A percentile compares a stretch with the other conserved stretches of the same genome.
Evolutionary conservation across 1,140 invertebrate genomes (phyloP).

Genomic region (Lepidurus packardi): DNA sequence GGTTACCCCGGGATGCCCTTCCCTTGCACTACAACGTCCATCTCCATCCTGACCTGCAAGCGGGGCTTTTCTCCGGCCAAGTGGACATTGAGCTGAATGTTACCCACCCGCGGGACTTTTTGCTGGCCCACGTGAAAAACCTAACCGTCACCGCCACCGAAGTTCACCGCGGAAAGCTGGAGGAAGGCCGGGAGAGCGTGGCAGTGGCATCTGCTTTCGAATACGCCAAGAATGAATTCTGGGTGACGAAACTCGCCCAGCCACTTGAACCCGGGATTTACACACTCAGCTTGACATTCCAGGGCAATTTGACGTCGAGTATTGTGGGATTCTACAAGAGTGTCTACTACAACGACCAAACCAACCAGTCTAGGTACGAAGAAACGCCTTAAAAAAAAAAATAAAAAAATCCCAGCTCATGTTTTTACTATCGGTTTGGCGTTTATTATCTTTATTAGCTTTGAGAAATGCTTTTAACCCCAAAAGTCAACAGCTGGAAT

Average conservation of each 20-base stretch:
- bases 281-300: constrained; percentile 58
- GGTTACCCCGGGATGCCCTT: constrained; percentile 45
- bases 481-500: neutral
- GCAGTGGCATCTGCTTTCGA: constrained; percentile 46
- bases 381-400: no score
- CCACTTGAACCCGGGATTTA: constrained; percentile 56
- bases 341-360: constrained; percentile 55
- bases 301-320: constrained; percentile 56
- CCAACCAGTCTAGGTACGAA: constrained; percentile 55
- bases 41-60: constrained; percentile 63
- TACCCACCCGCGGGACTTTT: constrained; percentile 50
- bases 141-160: constrained; percentile 50
- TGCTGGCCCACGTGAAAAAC: constrained; percentile 64
- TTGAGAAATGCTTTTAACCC: constrained; percentile 2
- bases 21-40: constrained; percentile 62
- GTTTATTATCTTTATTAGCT: neutral
- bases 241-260: constrained; percentile 53
- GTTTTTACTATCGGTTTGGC: neutral
- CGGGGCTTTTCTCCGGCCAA: constrained; percentile 61
- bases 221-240: constrained; percentile 58
- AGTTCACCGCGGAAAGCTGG: constrained; percentile 41
- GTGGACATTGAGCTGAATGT: constrained; percentile 65
- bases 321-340: constrained; percentile 76
- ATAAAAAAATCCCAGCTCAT: no score
- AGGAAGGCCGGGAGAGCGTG: constrained; percentile 40